Percentiles rank a stretch among this genome's conserved stretches.
Evolutionary conservation across 2,113 vertebrate genomes (phyloP).

Genomic region (Serinus canaria): DNA sequence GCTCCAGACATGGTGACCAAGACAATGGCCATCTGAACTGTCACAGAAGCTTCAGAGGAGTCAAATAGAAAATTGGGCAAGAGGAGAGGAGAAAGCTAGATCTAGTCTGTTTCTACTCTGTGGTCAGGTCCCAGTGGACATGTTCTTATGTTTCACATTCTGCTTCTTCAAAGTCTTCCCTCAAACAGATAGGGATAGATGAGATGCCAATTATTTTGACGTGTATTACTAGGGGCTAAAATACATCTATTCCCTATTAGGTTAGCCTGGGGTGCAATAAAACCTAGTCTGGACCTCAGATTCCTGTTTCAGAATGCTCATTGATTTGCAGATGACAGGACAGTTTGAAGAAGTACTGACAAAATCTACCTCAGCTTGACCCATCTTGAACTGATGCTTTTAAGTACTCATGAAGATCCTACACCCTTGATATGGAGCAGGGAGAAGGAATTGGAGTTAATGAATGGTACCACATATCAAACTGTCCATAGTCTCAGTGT

Average conservation of each 20-base stretch:
- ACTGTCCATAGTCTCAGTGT: background rate
- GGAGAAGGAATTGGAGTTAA: background rate
- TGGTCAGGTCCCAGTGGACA: background rate
- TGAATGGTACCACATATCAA: fast-evolving
- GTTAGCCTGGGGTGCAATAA: background rate
- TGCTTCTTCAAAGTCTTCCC: background rate
- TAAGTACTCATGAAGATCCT: background rate
- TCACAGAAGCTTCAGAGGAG: background rate
- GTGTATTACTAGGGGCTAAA: background rate
- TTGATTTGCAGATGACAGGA: background rate
- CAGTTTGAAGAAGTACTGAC: background rate
- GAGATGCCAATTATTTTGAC: background rate
- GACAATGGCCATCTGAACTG: background rate
- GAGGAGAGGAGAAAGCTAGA: background rate
- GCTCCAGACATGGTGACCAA: background rate
- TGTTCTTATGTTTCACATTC: background rate
- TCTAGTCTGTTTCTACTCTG: background rate
- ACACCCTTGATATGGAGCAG: background rate
- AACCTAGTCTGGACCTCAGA: background rate
- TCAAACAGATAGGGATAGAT: background rate
- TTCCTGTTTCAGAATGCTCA: background rate
- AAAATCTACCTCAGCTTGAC: background rate
- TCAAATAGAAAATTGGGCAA: background rate
- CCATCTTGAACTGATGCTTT: background rate
- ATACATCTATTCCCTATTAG: background rate